Percentiles rank a stretch among this genome's conserved stretches.
phyloP scores from a whole-genome alignment of 2,888 invertebrate species.

The Scaptomyza reducta region DNA sequence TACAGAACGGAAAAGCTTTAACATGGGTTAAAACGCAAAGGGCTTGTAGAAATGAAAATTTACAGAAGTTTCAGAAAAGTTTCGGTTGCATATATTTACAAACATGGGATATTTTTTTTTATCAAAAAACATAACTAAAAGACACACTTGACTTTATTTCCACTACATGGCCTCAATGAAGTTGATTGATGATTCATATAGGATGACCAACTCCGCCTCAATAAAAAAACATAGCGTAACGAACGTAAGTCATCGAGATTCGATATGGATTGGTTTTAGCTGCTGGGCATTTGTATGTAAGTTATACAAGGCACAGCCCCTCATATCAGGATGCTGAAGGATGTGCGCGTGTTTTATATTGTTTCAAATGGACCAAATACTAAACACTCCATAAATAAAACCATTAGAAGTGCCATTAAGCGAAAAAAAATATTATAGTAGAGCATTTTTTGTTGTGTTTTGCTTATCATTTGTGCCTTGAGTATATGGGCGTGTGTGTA shows the following conservation, averaged over 20 bases:
- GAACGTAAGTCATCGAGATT: conserved; percentile 33
- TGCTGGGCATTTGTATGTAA: conserved; percentile 42
- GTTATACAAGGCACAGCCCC: conserved; percentile 19
- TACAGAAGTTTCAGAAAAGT: no score
- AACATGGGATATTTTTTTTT: background rate
- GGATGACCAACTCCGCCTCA: conserved; percentile 20
- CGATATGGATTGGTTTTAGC: conserved; percentile 53
- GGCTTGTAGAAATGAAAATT: background rate
- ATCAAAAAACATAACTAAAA: conserved; percentile 1
- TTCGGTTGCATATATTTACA: no score
- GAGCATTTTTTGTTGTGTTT: conserved; percentile 50
- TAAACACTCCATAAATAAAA: conserved; percentile 83
- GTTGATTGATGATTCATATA: conserved; percentile 76
- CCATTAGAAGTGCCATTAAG: conserved; percentile 67
- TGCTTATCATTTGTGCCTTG: conserved; percentile 65
- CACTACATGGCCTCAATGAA: conserved; percentile 37
- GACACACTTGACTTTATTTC: conserved; percentile 3
- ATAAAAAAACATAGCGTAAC: conserved; percentile 16
- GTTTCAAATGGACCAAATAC: conserved; percentile 66
- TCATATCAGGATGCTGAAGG: conserved; percentile 41
- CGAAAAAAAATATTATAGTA: conserved; percentile 18
- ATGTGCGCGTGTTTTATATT: conserved; percentile 53
- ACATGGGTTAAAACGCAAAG: background rate
- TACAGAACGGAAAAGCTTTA: conserved; percentile 2
- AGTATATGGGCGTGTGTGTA: conserved; percentile 68